Conservation (phyloP, 2,797 vertebrate species). For the Cyclura pinguis region DNA sequence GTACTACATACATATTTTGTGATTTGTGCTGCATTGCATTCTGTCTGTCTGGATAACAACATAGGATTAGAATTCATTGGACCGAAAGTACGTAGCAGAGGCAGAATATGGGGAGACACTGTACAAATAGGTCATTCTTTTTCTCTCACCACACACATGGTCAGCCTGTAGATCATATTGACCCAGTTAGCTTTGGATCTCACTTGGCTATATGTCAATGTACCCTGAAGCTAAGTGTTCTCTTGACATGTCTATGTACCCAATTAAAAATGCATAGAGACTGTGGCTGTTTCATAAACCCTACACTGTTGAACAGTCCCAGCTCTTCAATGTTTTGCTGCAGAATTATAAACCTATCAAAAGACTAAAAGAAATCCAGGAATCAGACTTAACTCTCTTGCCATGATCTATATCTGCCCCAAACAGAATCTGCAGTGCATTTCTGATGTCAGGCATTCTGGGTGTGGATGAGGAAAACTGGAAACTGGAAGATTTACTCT, state of each 20-base stretch:
- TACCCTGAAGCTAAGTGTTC: neutral
- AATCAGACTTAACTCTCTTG: neutral
- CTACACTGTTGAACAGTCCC: neutral
- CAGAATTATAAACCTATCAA: neutral
- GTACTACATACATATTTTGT: neutral
- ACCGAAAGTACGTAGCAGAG: neutral
- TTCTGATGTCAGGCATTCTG: neutral
- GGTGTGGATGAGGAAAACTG: neutral
- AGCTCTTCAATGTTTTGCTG: neutral
- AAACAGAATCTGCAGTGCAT: neutral
- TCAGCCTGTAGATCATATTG: neutral
- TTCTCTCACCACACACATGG: neutral
- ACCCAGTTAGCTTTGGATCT: neutral
- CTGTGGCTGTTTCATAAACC: neutral
- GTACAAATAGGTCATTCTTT: neutral
- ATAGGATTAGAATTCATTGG: neutral
- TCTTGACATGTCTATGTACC: neutral
- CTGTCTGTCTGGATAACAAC: neutral
- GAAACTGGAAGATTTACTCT: neutral
- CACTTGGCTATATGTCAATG: neutral
- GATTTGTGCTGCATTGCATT: neutral
- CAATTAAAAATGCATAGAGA: slow-evolving; percentile 2
- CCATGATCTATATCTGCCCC: neutral
- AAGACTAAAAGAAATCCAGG: neutral
- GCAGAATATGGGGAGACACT: neutral